phyloP scores from a whole-genome alignment of 1,140 invertebrate genomes.

The Charaxes varanes region DNA sequence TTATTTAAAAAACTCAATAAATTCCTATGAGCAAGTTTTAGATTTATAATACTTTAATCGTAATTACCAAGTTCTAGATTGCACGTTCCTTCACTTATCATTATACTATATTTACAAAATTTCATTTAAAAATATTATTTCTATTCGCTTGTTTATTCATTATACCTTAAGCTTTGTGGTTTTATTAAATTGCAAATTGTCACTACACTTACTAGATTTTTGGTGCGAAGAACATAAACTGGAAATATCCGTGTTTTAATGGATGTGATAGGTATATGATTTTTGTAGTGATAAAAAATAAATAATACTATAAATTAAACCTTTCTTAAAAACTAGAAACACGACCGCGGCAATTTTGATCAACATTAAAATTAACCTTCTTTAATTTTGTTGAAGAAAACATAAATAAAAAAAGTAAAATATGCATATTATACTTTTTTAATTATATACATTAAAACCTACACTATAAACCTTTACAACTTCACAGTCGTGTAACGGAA shows the following conservation, averaged over 20 bases:
- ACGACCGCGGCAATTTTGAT: too few relatives aligned
- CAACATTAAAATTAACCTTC: conserved; percentile 10
- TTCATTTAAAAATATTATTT: conserved; percentile 69
- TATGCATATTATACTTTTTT: too few relatives aligned
- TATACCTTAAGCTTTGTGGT: conserved; percentile 22
- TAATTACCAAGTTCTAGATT: conserved; percentile 59
- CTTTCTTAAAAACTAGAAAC: too few relatives aligned
- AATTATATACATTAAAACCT: too few relatives aligned
- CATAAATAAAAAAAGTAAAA: too few relatives aligned
- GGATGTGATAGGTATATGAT: too few relatives aligned
- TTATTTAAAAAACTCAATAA: conserved; percentile 37
- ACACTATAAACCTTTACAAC: too few relatives aligned
- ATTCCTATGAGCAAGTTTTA: conserved; percentile 48
- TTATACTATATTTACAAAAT: conserved; percentile 67
- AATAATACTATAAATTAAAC: too few relatives aligned
- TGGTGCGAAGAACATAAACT: conserved; percentile 5
- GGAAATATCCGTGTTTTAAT: background rate
- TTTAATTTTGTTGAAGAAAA: too few relatives aligned
- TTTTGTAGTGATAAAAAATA: too few relatives aligned
- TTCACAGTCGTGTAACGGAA: too few relatives aligned
- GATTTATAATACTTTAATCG: conserved; percentile 23
- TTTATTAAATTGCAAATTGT: conserved; percentile 10
- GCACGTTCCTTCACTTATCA: conserved; percentile 52
- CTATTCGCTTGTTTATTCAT: conserved; percentile 50
- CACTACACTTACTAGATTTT: conserved; percentile 12